Conservation (phyloP, 2,888 invertebrate species). For the Epistrophe grossulariae region DNA sequence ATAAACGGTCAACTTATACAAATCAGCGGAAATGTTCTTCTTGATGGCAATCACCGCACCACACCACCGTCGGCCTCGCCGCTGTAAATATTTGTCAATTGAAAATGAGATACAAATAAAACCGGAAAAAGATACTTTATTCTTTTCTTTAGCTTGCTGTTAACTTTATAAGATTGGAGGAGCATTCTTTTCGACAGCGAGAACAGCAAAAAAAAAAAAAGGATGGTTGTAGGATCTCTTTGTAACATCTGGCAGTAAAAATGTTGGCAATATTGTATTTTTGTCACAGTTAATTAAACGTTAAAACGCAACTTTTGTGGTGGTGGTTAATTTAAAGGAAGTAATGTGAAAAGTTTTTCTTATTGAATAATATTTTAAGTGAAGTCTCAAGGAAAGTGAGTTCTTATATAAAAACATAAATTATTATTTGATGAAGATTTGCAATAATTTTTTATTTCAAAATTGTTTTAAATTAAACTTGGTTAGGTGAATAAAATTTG, state of each 20-base stretch:
- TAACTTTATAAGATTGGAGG: constrained; percentile 1
- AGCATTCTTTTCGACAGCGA: not conserved
- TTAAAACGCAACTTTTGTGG: constrained; percentile 22
- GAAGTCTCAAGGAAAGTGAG: not conserved
- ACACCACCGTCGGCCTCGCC: not conserved
- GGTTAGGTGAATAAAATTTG: too few relatives aligned
- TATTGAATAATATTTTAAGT: not conserved
- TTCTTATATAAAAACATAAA: not conserved
- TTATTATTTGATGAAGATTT: not conserved
- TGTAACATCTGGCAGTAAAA: constrained; percentile 30
- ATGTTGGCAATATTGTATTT: constrained; percentile 40
- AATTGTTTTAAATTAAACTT: too few relatives aligned
- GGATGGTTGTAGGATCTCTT: not conserved
- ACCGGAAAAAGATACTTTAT: constrained; percentile 12
- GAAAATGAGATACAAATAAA: constrained; percentile 14
- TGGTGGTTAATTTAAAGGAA: constrained; percentile 34
- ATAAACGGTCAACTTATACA: constrained; percentile 16
- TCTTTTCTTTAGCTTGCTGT: not conserved
- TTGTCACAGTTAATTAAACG: constrained; percentile 40
- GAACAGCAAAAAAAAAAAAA: not conserved
- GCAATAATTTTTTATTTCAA: too few relatives aligned
- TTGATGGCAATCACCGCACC: not conserved
- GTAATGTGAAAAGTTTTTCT: constrained; percentile 38
- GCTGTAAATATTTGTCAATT: constrained; percentile 35
- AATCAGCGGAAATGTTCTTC: not conserved